phyloP scores from a whole-genome alignment of 2,888 invertebrate species.

The Dioctria linearis region DNA sequence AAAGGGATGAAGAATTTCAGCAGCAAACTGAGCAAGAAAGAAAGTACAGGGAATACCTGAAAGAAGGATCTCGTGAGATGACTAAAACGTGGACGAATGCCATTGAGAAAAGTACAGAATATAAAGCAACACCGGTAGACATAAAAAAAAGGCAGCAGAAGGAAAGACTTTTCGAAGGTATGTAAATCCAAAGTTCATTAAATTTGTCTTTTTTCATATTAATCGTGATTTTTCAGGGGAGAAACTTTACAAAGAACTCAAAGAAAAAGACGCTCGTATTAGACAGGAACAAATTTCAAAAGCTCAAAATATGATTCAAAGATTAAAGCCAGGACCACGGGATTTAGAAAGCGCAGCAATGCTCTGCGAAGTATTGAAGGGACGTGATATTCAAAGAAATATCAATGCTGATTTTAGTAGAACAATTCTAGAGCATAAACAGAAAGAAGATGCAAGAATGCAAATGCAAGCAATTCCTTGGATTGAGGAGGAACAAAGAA shows the following conservation, averaged over 20 bases:
- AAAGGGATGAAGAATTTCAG: slow-evolving; percentile 47
- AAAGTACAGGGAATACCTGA: slow-evolving; percentile 67
- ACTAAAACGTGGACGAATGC: slow-evolving; percentile 68
- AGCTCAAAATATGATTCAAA: slow-evolving; percentile 66
- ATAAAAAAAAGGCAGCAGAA: slow-evolving; percentile 64
- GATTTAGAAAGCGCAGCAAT: slow-evolving; percentile 67
- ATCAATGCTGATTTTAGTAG: slow-evolving; percentile 15
- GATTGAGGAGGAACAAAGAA: slow-evolving; percentile 66
- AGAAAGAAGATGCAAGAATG: slow-evolving; percentile 65
- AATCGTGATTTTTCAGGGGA: not conserved
- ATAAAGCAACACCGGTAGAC: slow-evolving; percentile 19
- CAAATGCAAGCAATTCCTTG: slow-evolving; percentile 68
- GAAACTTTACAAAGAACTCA: slow-evolving; percentile 52
- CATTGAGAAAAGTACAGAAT: not conserved
- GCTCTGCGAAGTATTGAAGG: slow-evolving; percentile 67
- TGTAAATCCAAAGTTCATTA: not conserved
- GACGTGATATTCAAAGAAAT: slow-evolving; percentile 65
- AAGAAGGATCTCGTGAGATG: slow-evolving; percentile 70
- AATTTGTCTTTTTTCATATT: not conserved
- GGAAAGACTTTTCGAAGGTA: slow-evolving; percentile 55
- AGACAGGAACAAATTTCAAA: slow-evolving; percentile 65
- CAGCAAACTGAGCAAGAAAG: slow-evolving; percentile 67
- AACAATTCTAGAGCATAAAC: slow-evolving; percentile 62
- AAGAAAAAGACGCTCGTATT: slow-evolving; percentile 63
- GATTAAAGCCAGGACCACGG: slow-evolving; percentile 66